phyloP scores from a whole-genome alignment of 2,113 vertebrate genomes.

The Tinamus guttatus region DNA sequence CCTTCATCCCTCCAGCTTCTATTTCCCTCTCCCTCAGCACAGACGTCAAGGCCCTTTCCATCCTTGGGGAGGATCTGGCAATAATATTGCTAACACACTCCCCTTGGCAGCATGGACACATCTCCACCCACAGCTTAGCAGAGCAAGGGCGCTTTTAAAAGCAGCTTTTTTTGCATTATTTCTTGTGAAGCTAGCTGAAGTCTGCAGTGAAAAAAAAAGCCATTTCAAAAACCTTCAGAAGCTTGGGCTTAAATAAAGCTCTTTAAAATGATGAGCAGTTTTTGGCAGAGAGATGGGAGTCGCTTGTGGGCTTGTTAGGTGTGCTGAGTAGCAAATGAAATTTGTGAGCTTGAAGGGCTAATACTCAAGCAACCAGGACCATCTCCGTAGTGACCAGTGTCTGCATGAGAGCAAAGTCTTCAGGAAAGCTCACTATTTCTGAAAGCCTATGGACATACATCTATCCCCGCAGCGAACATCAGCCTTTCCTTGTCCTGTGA shows the following conservation, averaged over 20 bases:
- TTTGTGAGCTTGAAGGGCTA: background rate
- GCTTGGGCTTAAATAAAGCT: background rate
- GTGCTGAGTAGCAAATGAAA: background rate
- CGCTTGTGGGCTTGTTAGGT: background rate
- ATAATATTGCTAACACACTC: background rate
- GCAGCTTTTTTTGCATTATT: background rate
- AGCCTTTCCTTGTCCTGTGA: background rate
- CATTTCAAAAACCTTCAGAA: background rate
- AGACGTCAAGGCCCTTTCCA: background rate
- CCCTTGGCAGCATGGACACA: background rate
- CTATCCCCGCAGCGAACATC: background rate
- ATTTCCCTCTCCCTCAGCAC: background rate
- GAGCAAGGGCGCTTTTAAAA: background rate
- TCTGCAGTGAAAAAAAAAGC: background rate
- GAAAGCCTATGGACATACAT: background rate
- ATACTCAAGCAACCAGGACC: background rate
- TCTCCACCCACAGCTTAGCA: background rate
- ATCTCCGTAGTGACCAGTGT: background rate
- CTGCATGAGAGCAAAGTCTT: background rate
- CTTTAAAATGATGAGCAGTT: background rate
- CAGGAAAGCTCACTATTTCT: background rate
- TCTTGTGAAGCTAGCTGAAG: background rate
- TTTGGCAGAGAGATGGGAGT: background rate
- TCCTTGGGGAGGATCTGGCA: background rate
- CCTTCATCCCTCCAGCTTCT: background rate